Base-by-base conservation (phyloP, 2,797 vertebrate species). In the Lophius americanus region DNA sequence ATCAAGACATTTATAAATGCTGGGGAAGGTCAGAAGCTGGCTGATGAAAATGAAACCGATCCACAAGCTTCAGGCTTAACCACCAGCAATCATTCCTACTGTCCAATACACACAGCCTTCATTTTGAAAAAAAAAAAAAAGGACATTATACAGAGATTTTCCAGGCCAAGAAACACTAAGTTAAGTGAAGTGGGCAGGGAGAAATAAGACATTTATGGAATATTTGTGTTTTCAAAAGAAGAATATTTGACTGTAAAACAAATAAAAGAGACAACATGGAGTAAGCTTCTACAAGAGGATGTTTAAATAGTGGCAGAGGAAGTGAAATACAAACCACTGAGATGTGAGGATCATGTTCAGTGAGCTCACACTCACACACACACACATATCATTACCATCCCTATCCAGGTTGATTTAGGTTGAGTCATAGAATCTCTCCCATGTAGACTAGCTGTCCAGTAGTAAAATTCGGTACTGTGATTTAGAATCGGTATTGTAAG, bases 1-100 rank as follows among this genome's bases (percentile, higher is more conserved):
- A 71, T 60, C 41, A 48, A 68, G 58, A 66, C 51, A 51, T 64
- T 50, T 66, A 54, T 12, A 14, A 73, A 63, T 43, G 46, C 32
- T 51, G 55, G 48, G 69, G 48, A 75, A 60, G 42, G 70, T 54
- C 1, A 13, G 52, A 63, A 64, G 60, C 59, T 58, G 62, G 38
- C 32, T 58, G 58, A 59, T 58, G 73, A 76, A 84, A 76, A 81
- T 62, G 55, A 83, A 81, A 76, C 70, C 52, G 64, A 74, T 73
- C 51, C 61, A 60, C 9, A 42, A 35, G 49, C 70, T 61, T 64
- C 58, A 59, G 73, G 73, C 60, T 80, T 58, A 69, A 70, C 53
- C 57, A 73, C 9, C 63, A 58, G 67, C 35, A 48, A 70, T 66
- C 39, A 60, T 48, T 62, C 42, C 56, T 41, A 58, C 57, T 57